Conservation (phyloP, 2,888 invertebrate genomes). For the Neoitamus cyanurus region DNA sequence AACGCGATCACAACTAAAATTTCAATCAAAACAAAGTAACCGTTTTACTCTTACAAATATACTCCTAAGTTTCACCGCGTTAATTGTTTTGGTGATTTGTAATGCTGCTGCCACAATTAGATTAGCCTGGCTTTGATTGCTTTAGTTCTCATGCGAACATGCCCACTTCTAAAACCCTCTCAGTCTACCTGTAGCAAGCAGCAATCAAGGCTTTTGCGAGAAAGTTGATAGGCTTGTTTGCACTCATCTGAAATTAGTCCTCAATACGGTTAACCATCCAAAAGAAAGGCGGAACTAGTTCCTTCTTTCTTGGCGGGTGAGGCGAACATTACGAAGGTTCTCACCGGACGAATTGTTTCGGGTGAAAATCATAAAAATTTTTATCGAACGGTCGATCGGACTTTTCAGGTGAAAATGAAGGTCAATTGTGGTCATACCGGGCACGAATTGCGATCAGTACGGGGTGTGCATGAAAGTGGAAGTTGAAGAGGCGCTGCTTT, state of each 20-base stretch:
- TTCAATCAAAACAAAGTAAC: not conserved
- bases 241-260: not conserved
- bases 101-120: not conserved
- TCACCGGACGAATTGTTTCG: not conserved
- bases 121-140: not conserved
- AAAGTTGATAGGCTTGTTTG: not conserved
- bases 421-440: not conserved
- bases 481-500: not conserved
- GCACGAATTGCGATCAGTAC: not conserved
- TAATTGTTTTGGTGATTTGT: not conserved
- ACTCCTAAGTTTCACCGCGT: not conserved
- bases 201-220: not conserved
- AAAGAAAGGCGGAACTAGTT: not conserved
- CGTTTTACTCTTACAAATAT: not conserved
- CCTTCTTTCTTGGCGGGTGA: not conserved
- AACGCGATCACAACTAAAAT: not conserved
- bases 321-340: not conserved
- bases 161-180: not conserved
- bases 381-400: not conserved
- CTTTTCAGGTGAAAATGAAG: not conserved
- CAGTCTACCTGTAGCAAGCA: not conserved
- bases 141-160: not conserved
- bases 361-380: not conserved
- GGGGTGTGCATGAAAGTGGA: not conserved
- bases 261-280: not conserved